phyloP scores from a whole-genome alignment of 2,888 invertebrate species.

The Polymixis flavicincta region DNA sequence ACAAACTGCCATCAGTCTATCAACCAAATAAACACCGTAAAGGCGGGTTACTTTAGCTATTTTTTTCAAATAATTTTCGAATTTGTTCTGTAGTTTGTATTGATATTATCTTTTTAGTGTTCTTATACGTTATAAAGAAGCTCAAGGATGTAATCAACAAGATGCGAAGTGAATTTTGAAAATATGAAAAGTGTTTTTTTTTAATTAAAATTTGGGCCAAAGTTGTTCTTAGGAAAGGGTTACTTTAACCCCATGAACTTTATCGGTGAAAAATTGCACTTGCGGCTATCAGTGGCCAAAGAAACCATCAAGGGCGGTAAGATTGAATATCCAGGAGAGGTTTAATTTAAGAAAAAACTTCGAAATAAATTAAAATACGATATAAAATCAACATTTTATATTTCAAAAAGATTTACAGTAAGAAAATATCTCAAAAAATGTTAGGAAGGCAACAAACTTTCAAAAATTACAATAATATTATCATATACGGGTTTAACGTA shows the following conservation, averaged over 20 bases:
- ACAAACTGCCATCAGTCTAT: too few relatives aligned
- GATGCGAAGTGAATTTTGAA: neutral
- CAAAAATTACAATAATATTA: too few relatives aligned
- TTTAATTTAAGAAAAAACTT: neutral
- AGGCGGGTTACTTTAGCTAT: neutral
- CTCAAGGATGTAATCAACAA: slow-evolving; percentile 8
- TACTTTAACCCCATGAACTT: slow-evolving; percentile 5
- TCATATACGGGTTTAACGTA: too few relatives aligned
- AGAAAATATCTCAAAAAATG: neutral
- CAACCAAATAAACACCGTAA: too few relatives aligned
- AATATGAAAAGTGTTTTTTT: too few relatives aligned
- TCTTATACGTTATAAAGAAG: slow-evolving; percentile 11
- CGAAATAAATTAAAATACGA: slow-evolving; percentile 11
- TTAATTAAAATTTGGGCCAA: too few relatives aligned
- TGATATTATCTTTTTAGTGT: slow-evolving; percentile 1
- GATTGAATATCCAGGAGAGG: slow-evolving; percentile 6
- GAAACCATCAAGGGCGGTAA: slow-evolving; percentile 4
- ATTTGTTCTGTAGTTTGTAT: slow-evolving; percentile 17
- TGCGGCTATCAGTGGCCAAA: slow-evolving; percentile 6
- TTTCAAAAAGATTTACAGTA: slow-evolving; percentile 9
- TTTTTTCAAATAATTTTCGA: slow-evolving; percentile 1
- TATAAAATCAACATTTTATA: slow-evolving; percentile 4
- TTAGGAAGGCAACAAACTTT: too few relatives aligned
- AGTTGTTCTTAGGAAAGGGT: slow-evolving; percentile 9
- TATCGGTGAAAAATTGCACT: slow-evolving; percentile 3